These are phyloP conservation scores for Podotricha telesiphe DNA, from an alignment of 2,888 invertebrate species.

Conservation along the genomic window DNA sequence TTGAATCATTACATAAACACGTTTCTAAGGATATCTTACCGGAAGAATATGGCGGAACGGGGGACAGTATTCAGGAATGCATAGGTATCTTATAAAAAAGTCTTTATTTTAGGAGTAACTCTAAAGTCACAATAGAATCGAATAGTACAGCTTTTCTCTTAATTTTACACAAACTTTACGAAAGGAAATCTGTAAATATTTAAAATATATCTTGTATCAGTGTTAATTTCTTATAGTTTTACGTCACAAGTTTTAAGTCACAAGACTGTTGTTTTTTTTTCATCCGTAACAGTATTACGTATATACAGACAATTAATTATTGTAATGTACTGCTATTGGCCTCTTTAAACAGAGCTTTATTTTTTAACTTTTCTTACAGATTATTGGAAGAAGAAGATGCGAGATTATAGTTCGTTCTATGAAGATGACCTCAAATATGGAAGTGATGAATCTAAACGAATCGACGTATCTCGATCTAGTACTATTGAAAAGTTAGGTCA, in stretches of 20 bases:
- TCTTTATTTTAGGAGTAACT: too few relatives aligned
- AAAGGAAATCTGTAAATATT: too few relatives aligned
- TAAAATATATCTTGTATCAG: too few relatives aligned
- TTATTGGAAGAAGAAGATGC: conserved; percentile 64
- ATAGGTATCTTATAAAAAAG: conserved; percentile 59
- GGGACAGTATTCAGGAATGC: conserved; percentile 74
- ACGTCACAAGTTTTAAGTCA: too few relatives aligned
- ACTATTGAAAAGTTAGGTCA: conserved; percentile 2
- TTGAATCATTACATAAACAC: conserved; percentile 77
- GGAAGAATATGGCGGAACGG: conserved; percentile 85
- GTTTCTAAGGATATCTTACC: conserved; percentile 84
- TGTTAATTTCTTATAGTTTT: too few relatives aligned
- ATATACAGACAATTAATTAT: too few relatives aligned
- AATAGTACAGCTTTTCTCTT: too few relatives aligned
- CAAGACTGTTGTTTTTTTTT: too few relatives aligned
- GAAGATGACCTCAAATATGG: conserved; percentile 74
- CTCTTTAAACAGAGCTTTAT: background rate
- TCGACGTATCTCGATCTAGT: conserved; percentile 55
- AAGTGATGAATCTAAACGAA: conserved; percentile 77
- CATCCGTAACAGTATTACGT: too few relatives aligned
- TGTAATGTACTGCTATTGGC: too few relatives aligned
- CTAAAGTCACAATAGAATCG: too few relatives aligned
- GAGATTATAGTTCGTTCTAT: conserved; percentile 74
- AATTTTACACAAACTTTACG: too few relatives aligned
- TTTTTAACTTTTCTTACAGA: conserved; percentile 45